These are phyloP conservation scores for Tiphia femorata DNA, from an alignment of 2,888 invertebrate species.

Conservation along the genomic window DNA sequence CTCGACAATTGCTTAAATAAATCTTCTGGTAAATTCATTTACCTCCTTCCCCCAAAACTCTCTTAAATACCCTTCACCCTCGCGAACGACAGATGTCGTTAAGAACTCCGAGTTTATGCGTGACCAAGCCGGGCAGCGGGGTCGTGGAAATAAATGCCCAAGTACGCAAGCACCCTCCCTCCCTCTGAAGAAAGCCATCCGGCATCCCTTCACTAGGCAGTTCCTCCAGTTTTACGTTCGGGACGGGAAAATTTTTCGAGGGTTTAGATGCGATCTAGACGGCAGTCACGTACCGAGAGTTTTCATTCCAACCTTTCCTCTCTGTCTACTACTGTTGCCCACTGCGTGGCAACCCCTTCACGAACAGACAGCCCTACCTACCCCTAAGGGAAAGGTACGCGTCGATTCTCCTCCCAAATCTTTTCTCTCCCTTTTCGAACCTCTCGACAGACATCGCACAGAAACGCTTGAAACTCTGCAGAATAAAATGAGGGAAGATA, in stretches of 20 bases:
- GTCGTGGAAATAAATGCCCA: conserved; percentile 21
- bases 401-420: conserved; percentile 11
- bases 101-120: conserved; percentile 10
- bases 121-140: background rate
- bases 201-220: conserved; percentile 1
- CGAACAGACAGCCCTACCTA: background rate
- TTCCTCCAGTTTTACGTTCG: conserved; percentile 14
- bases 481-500: conserved; percentile 14
- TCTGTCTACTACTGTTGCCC: background rate
- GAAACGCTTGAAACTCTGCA: background rate
- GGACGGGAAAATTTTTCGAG: conserved; percentile 21
- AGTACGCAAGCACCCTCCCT: background rate
- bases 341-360: background rate
- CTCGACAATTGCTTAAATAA: too few relatives aligned
- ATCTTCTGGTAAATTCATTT: too few relatives aligned
- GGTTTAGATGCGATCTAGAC: conserved; percentile 24
- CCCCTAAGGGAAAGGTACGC: background rate
- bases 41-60: too few relatives aligned
- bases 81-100: background rate
- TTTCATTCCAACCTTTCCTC: too few relatives aligned
- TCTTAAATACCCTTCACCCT: background rate
- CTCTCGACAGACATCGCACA: conserved; percentile 1
- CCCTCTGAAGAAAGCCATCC: too few relatives aligned
- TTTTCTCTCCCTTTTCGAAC: conserved; percentile 11
- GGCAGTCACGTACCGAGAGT: conserved; percentile 33